These are phyloP conservation scores for Ptychoptera albimana DNA, from an alignment of 2,888 invertebrate genomes.

Conservation along the genomic window DNA sequence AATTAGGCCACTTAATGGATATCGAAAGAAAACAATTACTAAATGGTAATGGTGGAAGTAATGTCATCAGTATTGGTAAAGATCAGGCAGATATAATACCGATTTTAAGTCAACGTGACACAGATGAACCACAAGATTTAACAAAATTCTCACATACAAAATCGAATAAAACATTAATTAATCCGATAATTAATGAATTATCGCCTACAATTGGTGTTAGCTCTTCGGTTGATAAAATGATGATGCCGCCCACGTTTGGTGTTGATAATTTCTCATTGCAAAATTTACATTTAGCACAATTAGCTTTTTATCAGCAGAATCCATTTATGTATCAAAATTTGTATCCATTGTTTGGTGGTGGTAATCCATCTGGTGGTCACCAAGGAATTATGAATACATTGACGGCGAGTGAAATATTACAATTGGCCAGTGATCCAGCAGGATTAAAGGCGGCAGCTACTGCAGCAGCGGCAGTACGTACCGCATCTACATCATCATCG, in stretches of 20 bases:
- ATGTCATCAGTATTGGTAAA: neutral
- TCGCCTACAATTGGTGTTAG: neutral
- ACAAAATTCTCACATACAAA: constrained; percentile 1
- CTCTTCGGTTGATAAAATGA: neutral
- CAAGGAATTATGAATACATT: neutral
- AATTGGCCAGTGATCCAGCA: neutral
- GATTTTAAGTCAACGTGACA: constrained; percentile 1
- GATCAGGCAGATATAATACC: neutral
- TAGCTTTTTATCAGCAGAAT: constrained; percentile 16
- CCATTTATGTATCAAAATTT: constrained; percentile 14
- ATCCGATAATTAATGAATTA: neutral
- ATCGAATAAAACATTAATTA: neutral
- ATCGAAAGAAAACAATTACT: neutral
- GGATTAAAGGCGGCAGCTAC: constrained; percentile 4
- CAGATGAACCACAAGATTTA: constrained; percentile 11
- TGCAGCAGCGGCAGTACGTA: constrained; percentile 2
- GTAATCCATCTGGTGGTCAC: neutral
- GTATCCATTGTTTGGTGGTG: constrained; percentile 13
- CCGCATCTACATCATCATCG: neutral
- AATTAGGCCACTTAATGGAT: constrained; percentile 6
- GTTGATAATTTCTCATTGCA: constrained; percentile 15
- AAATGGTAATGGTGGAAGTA: neutral
- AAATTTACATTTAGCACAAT: constrained; percentile 15
- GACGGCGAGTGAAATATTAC: neutral
- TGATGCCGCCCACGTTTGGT: constrained; percentile 9